These are phyloP conservation scores for Sesia apiformis DNA, from an alignment of 2,888 invertebrate species.

Conservation along the genomic window DNA sequence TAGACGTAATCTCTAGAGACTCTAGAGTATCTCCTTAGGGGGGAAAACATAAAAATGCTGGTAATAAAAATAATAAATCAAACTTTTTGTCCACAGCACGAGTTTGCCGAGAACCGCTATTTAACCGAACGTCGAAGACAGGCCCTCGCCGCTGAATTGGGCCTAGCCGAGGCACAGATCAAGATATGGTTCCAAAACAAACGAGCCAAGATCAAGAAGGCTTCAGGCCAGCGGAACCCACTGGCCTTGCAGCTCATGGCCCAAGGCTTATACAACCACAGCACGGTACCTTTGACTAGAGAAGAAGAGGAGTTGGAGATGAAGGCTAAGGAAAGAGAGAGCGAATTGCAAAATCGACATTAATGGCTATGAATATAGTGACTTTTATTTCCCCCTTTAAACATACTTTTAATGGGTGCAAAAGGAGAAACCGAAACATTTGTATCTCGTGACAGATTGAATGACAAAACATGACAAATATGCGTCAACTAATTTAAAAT, in stretches of 20 bases:
- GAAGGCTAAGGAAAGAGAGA: conserved; percentile 55
- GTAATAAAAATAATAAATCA: too few relatives aligned
- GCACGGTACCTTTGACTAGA: conserved; percentile 82
- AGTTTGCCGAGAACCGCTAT: conserved; percentile 94
- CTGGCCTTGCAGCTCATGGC: conserved; percentile 94
- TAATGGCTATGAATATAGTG: conserved; percentile 11
- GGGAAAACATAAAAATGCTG: too few relatives aligned
- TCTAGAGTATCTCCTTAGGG: too few relatives aligned
- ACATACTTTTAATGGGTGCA: too few relatives aligned
- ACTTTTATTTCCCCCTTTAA: neutral
- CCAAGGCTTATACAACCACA: conserved; percentile 94
- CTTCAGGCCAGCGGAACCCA: conserved; percentile 87
- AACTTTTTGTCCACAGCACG: conserved; percentile 69
- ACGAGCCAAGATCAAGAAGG: conserved; percentile 96
- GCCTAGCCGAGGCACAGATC: conserved; percentile 96
- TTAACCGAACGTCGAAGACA: conserved; percentile 94
- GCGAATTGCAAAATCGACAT: conserved; percentile 50
- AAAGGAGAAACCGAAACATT: too few relatives aligned
- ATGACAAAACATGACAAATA: too few relatives aligned
- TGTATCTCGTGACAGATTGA: too few relatives aligned
- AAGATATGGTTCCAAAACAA: conserved; percentile 99
- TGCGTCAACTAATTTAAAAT: too few relatives aligned
- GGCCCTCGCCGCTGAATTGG: conserved; percentile 91
- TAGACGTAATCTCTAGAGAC: too few relatives aligned
- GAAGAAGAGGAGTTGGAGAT: conserved; percentile 82